Conservation (phyloP, 1,140 invertebrate species). For the Calephelis virginiensis region DNA sequence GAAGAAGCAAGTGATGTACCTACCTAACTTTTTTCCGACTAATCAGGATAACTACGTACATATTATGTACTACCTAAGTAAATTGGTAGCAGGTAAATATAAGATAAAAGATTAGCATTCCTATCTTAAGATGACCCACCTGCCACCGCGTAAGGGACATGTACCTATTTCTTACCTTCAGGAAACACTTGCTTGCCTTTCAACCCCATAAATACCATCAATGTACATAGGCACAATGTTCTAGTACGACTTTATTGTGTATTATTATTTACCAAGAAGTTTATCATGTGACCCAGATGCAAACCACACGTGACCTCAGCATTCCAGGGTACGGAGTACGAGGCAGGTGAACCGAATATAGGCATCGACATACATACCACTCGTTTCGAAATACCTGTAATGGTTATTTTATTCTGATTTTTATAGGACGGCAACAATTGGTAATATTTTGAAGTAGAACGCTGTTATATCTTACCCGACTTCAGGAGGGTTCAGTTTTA, state of each 20-base stretch:
- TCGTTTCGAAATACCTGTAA: conserved; percentile 7
- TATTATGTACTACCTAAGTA: too few relatives aligned
- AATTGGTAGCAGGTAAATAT: too few relatives aligned
- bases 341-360: conserved; percentile 9
- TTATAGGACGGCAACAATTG: neutral
- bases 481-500: too few relatives aligned
- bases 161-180: too few relatives aligned
- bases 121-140: too few relatives aligned
- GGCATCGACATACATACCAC: conserved; percentile 7
- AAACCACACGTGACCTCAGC: conserved; percentile 11
- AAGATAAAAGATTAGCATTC: too few relatives aligned
- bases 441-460: neutral
- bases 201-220: too few relatives aligned
- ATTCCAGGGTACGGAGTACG: conserved; percentile 1
- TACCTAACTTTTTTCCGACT: too few relatives aligned
- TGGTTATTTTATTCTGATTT: neutral
- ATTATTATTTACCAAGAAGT: neutral
- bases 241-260: neutral
- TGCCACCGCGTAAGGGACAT: too few relatives aligned
- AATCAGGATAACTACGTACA: too few relatives aligned
- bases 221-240: neutral
- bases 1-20: too few relatives aligned
- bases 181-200: too few relatives aligned
- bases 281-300: conserved; percentile 12
- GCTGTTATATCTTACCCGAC: neutral